phyloP scores from a whole-genome alignment of 1,140 invertebrate genomes.

The Tetramorium alpestre region DNA sequence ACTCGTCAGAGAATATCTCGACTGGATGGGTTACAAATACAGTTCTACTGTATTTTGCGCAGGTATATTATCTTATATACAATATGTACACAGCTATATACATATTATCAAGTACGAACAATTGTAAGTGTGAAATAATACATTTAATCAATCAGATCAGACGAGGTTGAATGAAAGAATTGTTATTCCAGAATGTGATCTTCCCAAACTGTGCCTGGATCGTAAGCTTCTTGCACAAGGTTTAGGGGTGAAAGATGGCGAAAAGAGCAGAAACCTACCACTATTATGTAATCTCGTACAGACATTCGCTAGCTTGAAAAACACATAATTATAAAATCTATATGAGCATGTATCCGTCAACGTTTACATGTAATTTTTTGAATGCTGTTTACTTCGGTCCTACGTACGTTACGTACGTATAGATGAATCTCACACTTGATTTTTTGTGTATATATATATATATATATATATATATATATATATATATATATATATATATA shows the following conservation, averaged over 20 bases:
- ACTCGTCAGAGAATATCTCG: slow-evolving; percentile 84
- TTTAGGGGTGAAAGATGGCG: slow-evolving; percentile 80
- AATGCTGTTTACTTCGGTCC: slow-evolving; percentile 40
- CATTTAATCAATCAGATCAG: background rate
- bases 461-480: slow-evolving; percentile 33
- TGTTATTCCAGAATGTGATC: slow-evolving; percentile 81
- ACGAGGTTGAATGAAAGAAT: background rate
- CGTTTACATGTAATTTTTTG: slow-evolving; percentile 24
- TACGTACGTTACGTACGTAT: background rate
- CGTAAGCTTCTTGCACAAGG: slow-evolving; percentile 79
- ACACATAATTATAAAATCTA: slow-evolving; percentile 43
- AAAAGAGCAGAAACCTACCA: slow-evolving; percentile 79
- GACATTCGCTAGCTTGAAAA: slow-evolving; percentile 79
- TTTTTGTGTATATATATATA: slow-evolving; percentile 11
- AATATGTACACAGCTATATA: background rate
- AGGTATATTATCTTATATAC: slow-evolving; percentile 73
- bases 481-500: slow-evolving; percentile 21
- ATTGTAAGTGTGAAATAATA: background rate
- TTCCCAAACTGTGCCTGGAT: slow-evolving; percentile 81
- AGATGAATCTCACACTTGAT: slow-evolving; percentile 6
- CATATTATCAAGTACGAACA: background rate
- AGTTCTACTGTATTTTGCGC: slow-evolving; percentile 81
- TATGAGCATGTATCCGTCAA: slow-evolving; percentile 3
- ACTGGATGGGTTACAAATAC: slow-evolving; percentile 85
- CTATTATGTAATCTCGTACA: slow-evolving; percentile 81